Base-by-base conservation (phyloP, 1,140 invertebrate species). In the Drosophila littoralis region DNA sequence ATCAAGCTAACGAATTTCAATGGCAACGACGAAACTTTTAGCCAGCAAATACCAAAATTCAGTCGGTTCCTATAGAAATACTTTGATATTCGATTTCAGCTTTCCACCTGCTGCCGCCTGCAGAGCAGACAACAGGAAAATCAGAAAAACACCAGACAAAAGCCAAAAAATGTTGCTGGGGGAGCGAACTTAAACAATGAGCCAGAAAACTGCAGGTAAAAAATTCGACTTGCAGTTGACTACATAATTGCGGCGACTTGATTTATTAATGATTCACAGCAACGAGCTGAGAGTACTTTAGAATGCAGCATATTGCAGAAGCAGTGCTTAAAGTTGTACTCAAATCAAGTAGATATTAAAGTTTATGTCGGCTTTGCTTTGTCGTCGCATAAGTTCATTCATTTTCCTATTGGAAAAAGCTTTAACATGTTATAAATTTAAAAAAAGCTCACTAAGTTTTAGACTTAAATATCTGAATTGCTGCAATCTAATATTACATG, bases 181-280 rank as follows among this genome's bases (percentile, higher is more conserved):
- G 28, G 22, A 45, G 55, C 15, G 17, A 63, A 75, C 33, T 75
- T 69, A 57, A 55, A 64, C 38, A 70, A 64, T 45, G 52, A 32
- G 33, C 36, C 28, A 51, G 38, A 40, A 61, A 74, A 63, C 17
- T 70, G 58, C 51, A 43, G 48, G 42, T 10, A 42, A 42, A 7
- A 48, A 68, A 59, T 50, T 36, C 12, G 9, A 28, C 46, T 59
- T 67, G n/a, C 17, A 33, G 60, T 45, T 46, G 57, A 61, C 48
- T 68, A 54, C 57, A 50, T 75, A 43, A 58, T 70, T 57, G 66
- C 38, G 22, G 66, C 35, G 6, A 61, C 17, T 15, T 69, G 72
- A 75, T 70, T 75, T 69, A 69, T 69, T 63, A 58, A 70, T 35
- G 45, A 70, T 57, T 7, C 9, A 13, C 17, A 36, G 17, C 58